These are phyloP conservation scores for Bubo scandiacus DNA, from an alignment of 2,113 vertebrate genomes.

Conservation along the genomic window DNA sequence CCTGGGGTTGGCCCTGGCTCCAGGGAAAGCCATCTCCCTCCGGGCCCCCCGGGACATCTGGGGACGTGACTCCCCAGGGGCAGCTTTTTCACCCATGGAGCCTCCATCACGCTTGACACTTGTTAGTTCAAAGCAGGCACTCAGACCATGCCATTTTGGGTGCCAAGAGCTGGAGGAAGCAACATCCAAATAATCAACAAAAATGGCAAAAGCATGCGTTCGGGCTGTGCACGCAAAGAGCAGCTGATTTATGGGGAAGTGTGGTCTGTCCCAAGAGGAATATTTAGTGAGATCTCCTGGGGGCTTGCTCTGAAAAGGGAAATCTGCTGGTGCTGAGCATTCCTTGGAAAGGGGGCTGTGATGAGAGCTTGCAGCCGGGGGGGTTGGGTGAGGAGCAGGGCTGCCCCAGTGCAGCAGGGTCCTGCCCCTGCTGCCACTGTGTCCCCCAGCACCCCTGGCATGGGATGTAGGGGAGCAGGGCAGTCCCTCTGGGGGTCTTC, in stretches of 20 bases:
- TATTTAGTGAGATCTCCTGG: neutral
- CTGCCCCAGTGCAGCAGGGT: neutral
- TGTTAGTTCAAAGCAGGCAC: neutral
- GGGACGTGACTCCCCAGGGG: neutral
- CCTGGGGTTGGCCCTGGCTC: neutral
- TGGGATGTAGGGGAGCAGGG: neutral
- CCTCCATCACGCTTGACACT: neutral
- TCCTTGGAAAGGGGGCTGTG: neutral
- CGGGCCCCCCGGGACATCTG: rapidly evolving
- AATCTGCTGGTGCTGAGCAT: neutral
- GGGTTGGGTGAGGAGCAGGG: neutral
- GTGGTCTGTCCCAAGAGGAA: neutral
- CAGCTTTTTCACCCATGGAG: rapidly evolving
- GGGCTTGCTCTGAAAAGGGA: neutral
- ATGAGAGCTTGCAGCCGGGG: neutral
- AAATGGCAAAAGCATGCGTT: neutral
- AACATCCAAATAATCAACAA: neutral
- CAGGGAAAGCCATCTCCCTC: neutral
- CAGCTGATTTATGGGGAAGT: neutral
- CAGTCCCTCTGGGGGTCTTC: too few relatives aligned
- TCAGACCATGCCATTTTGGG: rapidly evolving
- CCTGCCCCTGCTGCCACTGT: rapidly evolving
- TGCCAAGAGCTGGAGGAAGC: neutral
- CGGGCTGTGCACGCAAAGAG: neutral
- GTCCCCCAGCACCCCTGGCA: rapidly evolving